phyloP scores from a whole-genome alignment of 2,797 vertebrate species.

The Rhinoraja longicauda region DNA sequence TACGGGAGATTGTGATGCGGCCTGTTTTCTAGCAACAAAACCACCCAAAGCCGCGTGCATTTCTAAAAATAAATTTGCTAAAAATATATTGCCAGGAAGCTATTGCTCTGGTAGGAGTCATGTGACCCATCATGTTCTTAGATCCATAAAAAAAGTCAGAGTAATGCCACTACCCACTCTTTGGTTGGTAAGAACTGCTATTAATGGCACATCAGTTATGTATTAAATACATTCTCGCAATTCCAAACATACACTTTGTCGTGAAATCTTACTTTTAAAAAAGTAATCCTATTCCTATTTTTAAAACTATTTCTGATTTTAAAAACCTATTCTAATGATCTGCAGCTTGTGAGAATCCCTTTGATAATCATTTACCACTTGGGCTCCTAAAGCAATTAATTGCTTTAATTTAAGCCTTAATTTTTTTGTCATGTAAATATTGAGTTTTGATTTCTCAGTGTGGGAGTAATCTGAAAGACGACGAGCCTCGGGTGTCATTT shows the following conservation, averaged over 20 bases:
- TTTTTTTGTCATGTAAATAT: conserved; percentile 3
- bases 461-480: conserved; percentile 13
- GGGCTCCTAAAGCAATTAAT: not conserved
- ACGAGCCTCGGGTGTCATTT: not conserved
- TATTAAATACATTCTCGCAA: too few species aligned
- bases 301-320: not conserved
- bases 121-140: too few species aligned
- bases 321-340: not conserved
- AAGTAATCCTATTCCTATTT: not conserved
- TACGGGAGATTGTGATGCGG: too few species aligned
- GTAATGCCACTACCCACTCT: too few species aligned
- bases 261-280: not conserved
- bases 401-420: not conserved
- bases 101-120: too few species aligned
- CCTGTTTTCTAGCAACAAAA: too few species aligned
- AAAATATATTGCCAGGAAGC: too few species aligned
- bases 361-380: not conserved
- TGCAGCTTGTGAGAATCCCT: not conserved
- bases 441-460: not conserved
- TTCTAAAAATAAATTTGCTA: too few species aligned
- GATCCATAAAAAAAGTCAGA: too few species aligned
- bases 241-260: too few species aligned
- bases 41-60: too few species aligned
- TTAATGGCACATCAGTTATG: not conserved
- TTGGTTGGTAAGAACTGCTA: not conserved